Percentiles rank a stretch among this genome's conserved stretches.
These are phyloP conservation scores for Hiodon tergisus DNA, from an alignment of 2,113 vertebrate genomes.

Conservation along the genomic window DNA sequence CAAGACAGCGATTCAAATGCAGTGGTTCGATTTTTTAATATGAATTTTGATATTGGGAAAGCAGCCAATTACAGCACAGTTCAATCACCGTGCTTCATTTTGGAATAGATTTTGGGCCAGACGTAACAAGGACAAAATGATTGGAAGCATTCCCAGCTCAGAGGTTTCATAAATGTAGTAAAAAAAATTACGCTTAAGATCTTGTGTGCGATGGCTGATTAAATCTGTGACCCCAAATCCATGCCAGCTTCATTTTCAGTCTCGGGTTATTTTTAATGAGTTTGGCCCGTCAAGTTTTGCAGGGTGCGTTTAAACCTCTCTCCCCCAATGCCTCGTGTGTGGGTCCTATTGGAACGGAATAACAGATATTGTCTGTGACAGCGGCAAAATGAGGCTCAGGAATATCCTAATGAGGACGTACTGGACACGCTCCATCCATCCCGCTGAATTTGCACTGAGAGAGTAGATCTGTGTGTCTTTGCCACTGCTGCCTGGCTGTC, in stretches of 20 bases:
- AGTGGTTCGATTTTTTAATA: background rate
- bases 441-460: slow-evolving; percentile 50
- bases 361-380: slow-evolving; percentile 65
- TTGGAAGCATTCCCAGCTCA: slow-evolving; percentile 6
- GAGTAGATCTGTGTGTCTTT: slow-evolving; percentile 43
- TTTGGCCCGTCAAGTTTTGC: slow-evolving; percentile 15
- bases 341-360: slow-evolving; percentile 37
- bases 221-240: slow-evolving; percentile 5
- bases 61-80: background rate
- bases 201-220: background rate
- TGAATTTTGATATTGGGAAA: background rate
- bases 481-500: slow-evolving; percentile 36
- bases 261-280: slow-evolving; percentile 27
- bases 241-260: slow-evolving; percentile 11
- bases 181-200: background rate
- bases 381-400: slow-evolving; percentile 72
- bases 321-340: slow-evolving; percentile 28
- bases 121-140: background rate
- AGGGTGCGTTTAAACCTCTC: slow-evolving; percentile 22
- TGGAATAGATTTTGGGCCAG: background rate
- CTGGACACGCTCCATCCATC: slow-evolving; percentile 54
- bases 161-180: background rate
- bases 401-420: slow-evolving; percentile 57
- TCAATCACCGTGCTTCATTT: background rate
- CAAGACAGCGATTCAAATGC: no score